phyloP scores from a whole-genome alignment of 1,140 invertebrate genomes.

The Lysiphlebus fabarum region DNA sequence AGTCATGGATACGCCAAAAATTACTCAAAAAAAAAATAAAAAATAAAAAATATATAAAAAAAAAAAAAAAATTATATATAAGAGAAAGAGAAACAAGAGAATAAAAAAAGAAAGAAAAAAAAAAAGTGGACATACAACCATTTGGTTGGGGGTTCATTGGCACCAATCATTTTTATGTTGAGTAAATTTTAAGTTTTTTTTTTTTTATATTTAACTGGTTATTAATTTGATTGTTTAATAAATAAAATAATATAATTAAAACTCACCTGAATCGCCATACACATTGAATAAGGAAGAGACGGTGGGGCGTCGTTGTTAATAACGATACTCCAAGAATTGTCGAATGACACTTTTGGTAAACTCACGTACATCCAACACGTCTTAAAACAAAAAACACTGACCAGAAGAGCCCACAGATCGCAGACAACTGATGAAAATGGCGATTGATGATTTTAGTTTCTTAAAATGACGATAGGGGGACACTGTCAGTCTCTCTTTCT shows the following conservation, averaged over 20 bases:
- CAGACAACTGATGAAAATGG: slow-evolving; percentile 31
- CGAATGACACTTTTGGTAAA: slow-evolving; percentile 28
- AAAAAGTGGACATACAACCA: no score
- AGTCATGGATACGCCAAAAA: slow-evolving; percentile 14
- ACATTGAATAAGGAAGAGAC: slow-evolving; percentile 61
- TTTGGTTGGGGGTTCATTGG: no score
- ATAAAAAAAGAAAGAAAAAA: no score
- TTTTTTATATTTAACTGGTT: neutral
- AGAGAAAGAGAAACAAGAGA: no score
- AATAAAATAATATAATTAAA: neutral
- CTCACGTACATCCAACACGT: slow-evolving; percentile 26
- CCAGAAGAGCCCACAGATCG: slow-evolving; percentile 39
- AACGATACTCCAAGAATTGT: slow-evolving; percentile 32
- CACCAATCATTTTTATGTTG: no score
- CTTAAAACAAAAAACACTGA: slow-evolving; percentile 21
- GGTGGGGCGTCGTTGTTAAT: slow-evolving; percentile 49
- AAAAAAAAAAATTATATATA: no score
- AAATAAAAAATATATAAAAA: no score
- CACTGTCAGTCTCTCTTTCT: neutral
- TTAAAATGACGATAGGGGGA: no score
- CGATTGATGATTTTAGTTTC: slow-evolving; percentile 9
- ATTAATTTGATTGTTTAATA: neutral
- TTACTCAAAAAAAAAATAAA: no score
- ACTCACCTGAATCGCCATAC: slow-evolving; percentile 64
- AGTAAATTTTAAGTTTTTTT: neutral